Conservation (phyloP, 2,888 invertebrate species). For the Trissonchulus latispiculum region DNA sequence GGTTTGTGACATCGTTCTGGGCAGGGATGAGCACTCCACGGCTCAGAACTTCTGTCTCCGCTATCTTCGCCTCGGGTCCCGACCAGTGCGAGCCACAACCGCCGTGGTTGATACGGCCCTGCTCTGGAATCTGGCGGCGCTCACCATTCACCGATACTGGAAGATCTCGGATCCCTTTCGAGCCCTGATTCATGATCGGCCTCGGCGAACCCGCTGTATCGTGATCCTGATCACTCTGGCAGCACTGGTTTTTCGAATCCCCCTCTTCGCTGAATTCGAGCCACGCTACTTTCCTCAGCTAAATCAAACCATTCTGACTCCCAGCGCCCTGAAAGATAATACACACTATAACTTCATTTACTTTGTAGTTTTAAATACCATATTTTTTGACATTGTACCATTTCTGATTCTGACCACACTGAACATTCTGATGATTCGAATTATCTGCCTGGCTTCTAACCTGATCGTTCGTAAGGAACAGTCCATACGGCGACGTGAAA, state of each 20-base stretch:
- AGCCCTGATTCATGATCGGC: slow-evolving; percentile 3
- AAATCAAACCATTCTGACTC: background rate
- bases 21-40: background rate
- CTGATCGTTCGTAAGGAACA: background rate
- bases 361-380: background rate
- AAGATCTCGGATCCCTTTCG: slow-evolving; percentile 18
- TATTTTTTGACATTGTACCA: slow-evolving; percentile 10
- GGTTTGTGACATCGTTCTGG: background rate
- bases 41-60: background rate
- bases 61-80: background rate
- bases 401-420: slow-evolving; percentile 5
- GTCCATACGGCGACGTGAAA: background rate
- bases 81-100: background rate
- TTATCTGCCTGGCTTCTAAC: background rate
- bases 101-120: slow-evolving; percentile 13
- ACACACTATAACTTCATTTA: slow-evolving; percentile 1
- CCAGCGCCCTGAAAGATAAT: background rate
- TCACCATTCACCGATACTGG: slow-evolving; percentile 19
- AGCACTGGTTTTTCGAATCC: background rate
- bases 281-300: background rate
- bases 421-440: background rate
- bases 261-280: slow-evolving; percentile 11
- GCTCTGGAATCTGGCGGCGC: slow-evolving; percentile 13
- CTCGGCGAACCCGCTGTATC: background rate
- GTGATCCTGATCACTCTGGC: background rate